phyloP scores from a whole-genome alignment of 2,888 invertebrate genomes.

The Himalopsyche tibetana region DNA sequence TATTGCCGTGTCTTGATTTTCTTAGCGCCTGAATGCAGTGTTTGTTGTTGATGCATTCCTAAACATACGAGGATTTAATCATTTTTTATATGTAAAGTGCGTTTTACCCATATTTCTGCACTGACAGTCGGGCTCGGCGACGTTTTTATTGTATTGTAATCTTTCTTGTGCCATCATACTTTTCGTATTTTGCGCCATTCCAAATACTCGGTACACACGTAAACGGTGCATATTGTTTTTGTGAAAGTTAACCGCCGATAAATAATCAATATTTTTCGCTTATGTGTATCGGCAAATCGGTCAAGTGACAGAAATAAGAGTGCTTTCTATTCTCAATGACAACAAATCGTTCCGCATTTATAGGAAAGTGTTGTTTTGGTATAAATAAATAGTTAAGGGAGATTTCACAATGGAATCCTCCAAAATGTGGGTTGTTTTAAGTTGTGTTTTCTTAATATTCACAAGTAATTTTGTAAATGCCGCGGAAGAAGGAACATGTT shows the following conservation, averaged over 20 bases:
- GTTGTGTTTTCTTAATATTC: slow-evolving; percentile 45
- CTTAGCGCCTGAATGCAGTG: slow-evolving; percentile 44
- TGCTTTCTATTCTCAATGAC: slow-evolving; percentile 31
- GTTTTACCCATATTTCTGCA: slow-evolving; percentile 29
- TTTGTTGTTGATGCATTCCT: slow-evolving; percentile 48
- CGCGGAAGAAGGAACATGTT: slow-evolving; percentile 72
- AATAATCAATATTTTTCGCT: slow-evolving; percentile 15
- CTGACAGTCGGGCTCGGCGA: not conserved
- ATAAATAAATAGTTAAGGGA: slow-evolving; percentile 18
- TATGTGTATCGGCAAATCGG: not conserved
- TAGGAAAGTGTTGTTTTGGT: slow-evolving; percentile 7
- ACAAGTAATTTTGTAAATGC: slow-evolving; percentile 15
- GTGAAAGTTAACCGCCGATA: slow-evolving; percentile 23
- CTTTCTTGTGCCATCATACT: not conserved
- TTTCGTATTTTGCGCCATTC: slow-evolving; percentile 24
- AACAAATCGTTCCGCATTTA: not conserved
- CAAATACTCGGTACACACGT: not conserved
- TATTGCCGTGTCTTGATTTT: slow-evolving; percentile 45
- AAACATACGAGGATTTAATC: slow-evolving; percentile 31
- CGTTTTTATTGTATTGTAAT: not conserved
- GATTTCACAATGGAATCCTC: not conserved
- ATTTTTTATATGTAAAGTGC: not conserved
- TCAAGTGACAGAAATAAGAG: slow-evolving; percentile 12
- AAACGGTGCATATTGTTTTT: slow-evolving; percentile 34
- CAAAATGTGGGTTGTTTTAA: slow-evolving; percentile 44